Base-by-base conservation (phyloP, 2,113 vertebrate species). In the Myxocyprinus asiaticus region DNA sequence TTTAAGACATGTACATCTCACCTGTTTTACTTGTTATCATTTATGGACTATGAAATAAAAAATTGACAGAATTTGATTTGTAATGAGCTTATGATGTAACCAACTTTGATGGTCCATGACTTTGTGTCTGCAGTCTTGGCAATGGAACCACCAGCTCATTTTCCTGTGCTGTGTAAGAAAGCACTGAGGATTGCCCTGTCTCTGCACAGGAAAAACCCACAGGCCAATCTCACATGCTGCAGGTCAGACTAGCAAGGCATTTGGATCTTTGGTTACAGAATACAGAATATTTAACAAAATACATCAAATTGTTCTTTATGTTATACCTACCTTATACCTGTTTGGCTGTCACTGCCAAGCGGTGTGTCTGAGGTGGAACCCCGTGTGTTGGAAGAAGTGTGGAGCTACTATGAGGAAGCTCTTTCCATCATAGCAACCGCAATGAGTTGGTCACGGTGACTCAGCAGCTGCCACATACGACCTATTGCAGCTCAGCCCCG, bases 71-170 rank as follows among this genome's bases (percentile, higher is more conserved):
- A 0, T 73, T 22, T 56, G 11, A 47, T 6, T 9, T 67, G 53
- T 65, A 59, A 65, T 14, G 45, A 14, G 10, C 59, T 50, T 67
- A 65, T 81, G 5, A 81, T 80, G 22, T 33, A 33, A 33, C 22
- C 22, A 33, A 33, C 22, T 33, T 33, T 33, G 22, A 33, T 33
- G 22, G 22, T 33, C 22, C 22, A 33, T 33, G 22, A 33, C 22
- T 33, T 33, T 33, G 22, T 33, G 22, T 33, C 22, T 33, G 53
- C 56, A 99, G 97, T 89, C 0, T 85, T 99, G 87, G 93, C 95
- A 11, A 94, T 98, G 95, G 96, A 98, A 83, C 67, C 90, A 11
- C 97, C 97, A 64, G 95, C 94, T 80, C 66, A 93, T 81, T 95
- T 93, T 81, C 96, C 96, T 45, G 80, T 81, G 5, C 85, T 97